Conservation (phyloP, 2,113 vertebrate genomes). For the Mobula hypostoma region DNA sequence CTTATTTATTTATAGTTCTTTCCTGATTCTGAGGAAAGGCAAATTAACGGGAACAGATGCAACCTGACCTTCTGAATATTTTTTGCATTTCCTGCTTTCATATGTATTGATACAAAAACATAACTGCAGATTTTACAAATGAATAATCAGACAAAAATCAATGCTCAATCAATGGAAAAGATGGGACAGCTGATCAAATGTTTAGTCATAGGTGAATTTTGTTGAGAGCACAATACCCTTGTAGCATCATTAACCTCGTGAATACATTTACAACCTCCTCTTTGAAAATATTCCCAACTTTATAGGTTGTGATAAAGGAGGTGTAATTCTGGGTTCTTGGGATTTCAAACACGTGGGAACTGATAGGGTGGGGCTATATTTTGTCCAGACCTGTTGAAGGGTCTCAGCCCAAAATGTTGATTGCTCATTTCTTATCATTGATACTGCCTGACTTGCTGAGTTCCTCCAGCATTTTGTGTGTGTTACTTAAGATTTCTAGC, state of each 20-base stretch:
- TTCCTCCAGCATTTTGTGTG: too few species aligned
- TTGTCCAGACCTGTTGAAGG: neutral
- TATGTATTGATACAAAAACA: neutral
- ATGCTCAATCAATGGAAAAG: neutral
- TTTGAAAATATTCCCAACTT: neutral
- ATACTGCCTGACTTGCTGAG: too few species aligned
- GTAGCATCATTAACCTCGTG: neutral
- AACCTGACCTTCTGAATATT: too few species aligned
- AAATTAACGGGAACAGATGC: too few species aligned
- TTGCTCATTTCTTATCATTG: too few species aligned
- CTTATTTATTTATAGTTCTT: too few species aligned
- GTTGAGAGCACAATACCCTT: neutral
- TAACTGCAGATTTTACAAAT: neutral
- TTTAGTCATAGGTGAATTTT: neutral
- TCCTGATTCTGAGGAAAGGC: too few species aligned
- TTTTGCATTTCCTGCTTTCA: too few species aligned
- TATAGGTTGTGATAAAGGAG: neutral
- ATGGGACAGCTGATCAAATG: neutral
- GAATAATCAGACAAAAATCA: neutral
- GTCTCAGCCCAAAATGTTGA: too few species aligned
- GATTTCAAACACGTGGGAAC: neutral
- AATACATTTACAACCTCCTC: neutral
- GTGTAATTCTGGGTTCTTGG: neutral
- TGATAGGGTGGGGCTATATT: neutral
- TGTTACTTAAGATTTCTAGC: too few species aligned